These are phyloP conservation scores for Calephelis virginiensis DNA, from an alignment of 1,140 invertebrate genomes.

Conservation along the genomic window DNA sequence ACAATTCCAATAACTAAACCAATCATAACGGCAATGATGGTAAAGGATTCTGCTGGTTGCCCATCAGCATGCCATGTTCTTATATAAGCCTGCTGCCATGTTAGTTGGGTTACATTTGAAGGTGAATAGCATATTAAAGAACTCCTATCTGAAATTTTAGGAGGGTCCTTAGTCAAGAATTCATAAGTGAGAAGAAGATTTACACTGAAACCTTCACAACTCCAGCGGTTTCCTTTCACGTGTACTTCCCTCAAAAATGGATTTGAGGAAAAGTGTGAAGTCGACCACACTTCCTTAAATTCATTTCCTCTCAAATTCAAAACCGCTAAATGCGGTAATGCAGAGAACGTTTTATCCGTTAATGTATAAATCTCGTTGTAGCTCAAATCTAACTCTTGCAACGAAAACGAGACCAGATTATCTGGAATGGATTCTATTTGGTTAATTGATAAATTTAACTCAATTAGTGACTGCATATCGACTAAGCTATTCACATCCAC, in stretches of 20 bases:
- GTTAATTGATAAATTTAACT: slow-evolving; percentile 80
- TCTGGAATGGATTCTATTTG: slow-evolving; percentile 79
- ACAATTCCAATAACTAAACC: slow-evolving; percentile 75
- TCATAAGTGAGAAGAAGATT: slow-evolving; percentile 80
- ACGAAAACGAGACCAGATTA: slow-evolving; percentile 71
- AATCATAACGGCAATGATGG: slow-evolving; percentile 80
- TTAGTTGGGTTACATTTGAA: slow-evolving; percentile 79
- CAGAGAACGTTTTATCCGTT: slow-evolving; percentile 75
- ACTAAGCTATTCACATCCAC: slow-evolving; percentile 71
- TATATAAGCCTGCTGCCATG: slow-evolving; percentile 83
- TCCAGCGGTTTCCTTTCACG: slow-evolving; percentile 85
- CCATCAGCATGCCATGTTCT: slow-evolving; percentile 77
- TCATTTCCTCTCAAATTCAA: slow-evolving; percentile 84
- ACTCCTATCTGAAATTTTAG: slow-evolving; percentile 66
- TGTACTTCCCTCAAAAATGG: slow-evolving; percentile 77
- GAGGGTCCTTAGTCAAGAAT: slow-evolving; percentile 78
- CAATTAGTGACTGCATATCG: slow-evolving; percentile 73
- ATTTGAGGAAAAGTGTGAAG: slow-evolving; percentile 80
- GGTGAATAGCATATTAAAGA: slow-evolving; percentile 81
- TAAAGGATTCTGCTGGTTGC: slow-evolving; percentile 64
- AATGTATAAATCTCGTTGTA: slow-evolving; percentile 72
- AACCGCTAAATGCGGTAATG: slow-evolving; percentile 78
- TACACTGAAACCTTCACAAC: slow-evolving; percentile 81
- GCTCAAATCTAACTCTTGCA: slow-evolving; percentile 79
- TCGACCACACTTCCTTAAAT: slow-evolving; percentile 80